Percentiles rank a stretch among this genome's conserved stretches.
These are phyloP conservation scores for Acrossocheilus wenchowensis DNA, from an alignment of 2,797 vertebrate species.

Conservation along the genomic window DNA sequence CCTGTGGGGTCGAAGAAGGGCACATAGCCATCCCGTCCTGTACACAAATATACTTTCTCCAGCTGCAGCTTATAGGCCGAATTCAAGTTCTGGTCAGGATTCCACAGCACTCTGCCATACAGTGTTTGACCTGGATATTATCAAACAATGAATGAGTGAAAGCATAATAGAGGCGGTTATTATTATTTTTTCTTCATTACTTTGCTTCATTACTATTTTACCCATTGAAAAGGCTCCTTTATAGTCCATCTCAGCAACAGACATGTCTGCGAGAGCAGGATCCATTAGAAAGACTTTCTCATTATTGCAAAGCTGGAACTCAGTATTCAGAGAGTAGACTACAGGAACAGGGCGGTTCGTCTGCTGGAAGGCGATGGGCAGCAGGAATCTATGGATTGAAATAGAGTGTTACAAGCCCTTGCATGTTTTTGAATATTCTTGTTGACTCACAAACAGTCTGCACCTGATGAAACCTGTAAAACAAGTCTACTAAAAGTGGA, in stretches of 20 bases:
- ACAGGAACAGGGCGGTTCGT: conserved; percentile 95
- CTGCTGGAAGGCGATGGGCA: conserved; percentile 98
- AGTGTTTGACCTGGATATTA: conserved; percentile 87
- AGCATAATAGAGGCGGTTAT: not conserved
- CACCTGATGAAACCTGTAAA: conserved; percentile 10
- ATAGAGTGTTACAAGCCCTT: conserved; percentile 1
- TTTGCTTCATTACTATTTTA: conserved; percentile 59
- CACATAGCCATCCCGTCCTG: conserved; percentile 92
- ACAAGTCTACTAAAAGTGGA: not conserved
- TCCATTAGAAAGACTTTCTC: conserved; percentile 98
- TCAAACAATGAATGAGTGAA: not conserved
- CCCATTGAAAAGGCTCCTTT: conserved; percentile 98
- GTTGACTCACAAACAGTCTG: conserved; percentile 4
- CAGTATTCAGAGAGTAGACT: conserved; percentile 95
- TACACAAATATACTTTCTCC: conserved; percentile 98
- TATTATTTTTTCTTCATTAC: not conserved
- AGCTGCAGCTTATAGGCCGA: conserved; percentile 92
- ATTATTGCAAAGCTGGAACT: conserved; percentile 97
- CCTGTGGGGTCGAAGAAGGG: conserved; percentile 97
- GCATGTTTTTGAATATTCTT: not conserved
- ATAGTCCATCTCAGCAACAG: conserved; percentile 97
- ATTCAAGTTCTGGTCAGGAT: conserved; percentile 94
- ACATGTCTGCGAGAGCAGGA: conserved; percentile 84
- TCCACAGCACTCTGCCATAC: conserved; percentile 94
- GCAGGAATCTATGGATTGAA: conserved; percentile 84